Conservation (phyloP, 2,797 vertebrate genomes). For the Echiichthys vipera region DNA sequence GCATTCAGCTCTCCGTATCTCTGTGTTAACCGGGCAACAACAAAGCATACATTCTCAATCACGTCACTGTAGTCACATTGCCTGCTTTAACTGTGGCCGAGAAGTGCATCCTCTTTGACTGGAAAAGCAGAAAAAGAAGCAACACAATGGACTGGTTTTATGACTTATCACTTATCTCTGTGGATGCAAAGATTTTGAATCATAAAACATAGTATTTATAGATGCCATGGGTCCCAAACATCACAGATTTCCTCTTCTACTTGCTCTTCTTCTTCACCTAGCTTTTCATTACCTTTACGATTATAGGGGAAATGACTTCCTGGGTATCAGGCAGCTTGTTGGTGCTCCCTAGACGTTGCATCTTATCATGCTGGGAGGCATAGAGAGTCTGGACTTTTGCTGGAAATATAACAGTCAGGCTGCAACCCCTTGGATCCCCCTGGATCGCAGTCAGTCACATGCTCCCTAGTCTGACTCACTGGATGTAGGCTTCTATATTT, state of each 20-base stretch:
- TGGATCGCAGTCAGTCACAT: no score
- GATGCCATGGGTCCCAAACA: neutral
- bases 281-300: neutral
- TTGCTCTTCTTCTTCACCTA: neutral
- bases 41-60: conserved; percentile 2
- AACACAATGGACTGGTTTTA: conserved; percentile 1
- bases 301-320: neutral
- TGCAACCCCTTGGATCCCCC: no score
- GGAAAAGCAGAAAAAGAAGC: neutral
- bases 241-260: neutral
- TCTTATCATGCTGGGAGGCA: neutral
- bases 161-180: neutral
- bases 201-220: neutral
- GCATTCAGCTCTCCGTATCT: conserved; percentile 9
- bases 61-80: neutral
- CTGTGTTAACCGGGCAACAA: conserved; percentile 15
- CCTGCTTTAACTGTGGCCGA: conserved; percentile 12
- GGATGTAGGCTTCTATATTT: no score
- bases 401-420: neutral
- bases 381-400: neutral
- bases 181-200: conserved; percentile 1
- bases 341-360: neutral
- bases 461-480: no score
- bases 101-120: neutral
- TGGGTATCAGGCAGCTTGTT: neutral